These are phyloP conservation scores for Promerops cafer DNA, from an alignment of 2,113 vertebrate species.

Conservation along the genomic window DNA sequence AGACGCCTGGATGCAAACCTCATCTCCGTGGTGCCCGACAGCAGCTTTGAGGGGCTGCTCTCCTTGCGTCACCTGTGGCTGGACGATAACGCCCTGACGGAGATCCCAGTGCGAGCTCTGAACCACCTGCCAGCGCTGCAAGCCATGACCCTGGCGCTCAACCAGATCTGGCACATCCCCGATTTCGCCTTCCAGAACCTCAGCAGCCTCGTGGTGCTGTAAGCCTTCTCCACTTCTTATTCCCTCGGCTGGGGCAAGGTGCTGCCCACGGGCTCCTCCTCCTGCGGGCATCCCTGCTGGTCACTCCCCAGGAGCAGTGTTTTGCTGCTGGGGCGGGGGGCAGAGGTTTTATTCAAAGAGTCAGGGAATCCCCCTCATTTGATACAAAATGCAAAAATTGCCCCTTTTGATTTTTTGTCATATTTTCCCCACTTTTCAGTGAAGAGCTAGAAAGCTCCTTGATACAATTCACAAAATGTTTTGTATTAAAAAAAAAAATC, in stretches of 20 bases:
- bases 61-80: slow-evolving; percentile 93
- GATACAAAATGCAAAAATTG: not conserved
- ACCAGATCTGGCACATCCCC: slow-evolving; percentile 87
- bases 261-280: not conserved
- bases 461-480: not conserved
- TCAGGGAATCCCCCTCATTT: not conserved
- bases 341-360: not conserved
- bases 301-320: not conserved
- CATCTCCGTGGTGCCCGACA: slow-evolving; percentile 84
- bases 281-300: not conserved
- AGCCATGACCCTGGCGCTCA: slow-evolving; percentile 95
- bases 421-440: not conserved
- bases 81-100: slow-evolving; percentile 88
- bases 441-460: not conserved
- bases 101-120: slow-evolving; percentile 88
- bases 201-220: slow-evolving; percentile 92
- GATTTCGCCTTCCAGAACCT: slow-evolving; percentile 92
- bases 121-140: slow-evolving; percentile 84
- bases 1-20: slow-evolving; percentile 96
- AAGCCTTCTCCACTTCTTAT: slow-evolving; percentile 47
- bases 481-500: not conserved
- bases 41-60: slow-evolving; percentile 83
- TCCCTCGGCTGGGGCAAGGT: not conserved
- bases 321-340: not conserved
- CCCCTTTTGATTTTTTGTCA: not conserved